Base-by-base conservation (phyloP, 2,888 invertebrate species). In the Cyaniris semiargus region DNA sequence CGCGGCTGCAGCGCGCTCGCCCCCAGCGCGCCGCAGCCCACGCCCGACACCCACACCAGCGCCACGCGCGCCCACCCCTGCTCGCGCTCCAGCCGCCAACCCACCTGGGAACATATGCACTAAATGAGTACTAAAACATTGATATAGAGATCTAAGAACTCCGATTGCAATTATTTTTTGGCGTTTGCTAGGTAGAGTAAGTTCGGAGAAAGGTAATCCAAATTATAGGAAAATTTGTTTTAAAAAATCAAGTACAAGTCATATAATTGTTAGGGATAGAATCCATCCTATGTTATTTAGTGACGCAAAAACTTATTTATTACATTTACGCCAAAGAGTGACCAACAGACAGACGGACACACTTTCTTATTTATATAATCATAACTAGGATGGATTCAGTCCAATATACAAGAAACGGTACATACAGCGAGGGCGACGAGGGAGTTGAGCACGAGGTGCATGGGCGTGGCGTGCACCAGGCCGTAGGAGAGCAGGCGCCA, bases 401-500 rank as follows among this genome's bases (percentile, higher is more conserved):
- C 31, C 6, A 34, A 34, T 34, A 34, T 34, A 34, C 3, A 23
- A 13, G 4, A 23, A 58, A 21, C 31, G 15, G 27, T 78, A 88
- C 91, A 87, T 82, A 92, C 93, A 80, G 90, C 89, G 5, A 92
- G 83, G 1, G 90, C 92, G 0, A 93, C 90, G 27, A 93, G 86
- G 0, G 91, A 90, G 91, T 98, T 98, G 84, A 98, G 95, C 31
- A 96, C 94, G 79, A 98, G 92, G 88, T 98, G 98, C 75, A 96
- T 94, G 84, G 95, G 94, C 89, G 96, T 96, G 77, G 96, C 96
- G 91, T 98, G 98, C 78, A 98, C 91, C 82, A 96, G 93, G 94
- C 97, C 97, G 89, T 98, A 98, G 70, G 96, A 96, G 78, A 97
- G 85, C 85, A 97, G 96, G 81, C 98, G 95, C 98, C 98, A 98